phyloP scores from a whole-genome alignment of 1,140 invertebrate genomes.

The Melitaea cinxia region DNA sequence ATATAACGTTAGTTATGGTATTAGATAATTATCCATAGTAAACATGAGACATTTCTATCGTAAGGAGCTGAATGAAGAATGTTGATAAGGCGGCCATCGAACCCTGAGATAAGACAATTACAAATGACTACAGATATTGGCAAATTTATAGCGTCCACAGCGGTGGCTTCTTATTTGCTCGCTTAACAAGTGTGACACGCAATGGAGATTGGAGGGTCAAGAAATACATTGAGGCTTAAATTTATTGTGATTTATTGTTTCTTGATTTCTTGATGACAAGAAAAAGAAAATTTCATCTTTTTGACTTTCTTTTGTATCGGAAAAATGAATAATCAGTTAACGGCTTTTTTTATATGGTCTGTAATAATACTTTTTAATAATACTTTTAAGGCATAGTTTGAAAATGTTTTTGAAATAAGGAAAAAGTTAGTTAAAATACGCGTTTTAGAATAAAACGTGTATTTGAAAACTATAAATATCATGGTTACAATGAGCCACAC shows the following conservation, averaged over 20 bases:
- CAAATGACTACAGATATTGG: conserved; percentile 36
- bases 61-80: conserved; percentile 53
- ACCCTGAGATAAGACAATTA: conserved; percentile 48
- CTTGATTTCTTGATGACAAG: background rate
- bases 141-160: conserved; percentile 28
- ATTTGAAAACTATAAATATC: too few relatives aligned
- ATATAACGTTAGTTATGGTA: conserved; percentile 13
- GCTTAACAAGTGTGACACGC: conserved; percentile 21
- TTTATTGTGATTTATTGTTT: background rate
- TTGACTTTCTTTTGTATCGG: too few relatives aligned
- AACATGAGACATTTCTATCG: conserved; percentile 37
- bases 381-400: too few relatives aligned
- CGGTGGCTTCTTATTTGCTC: conserved; percentile 10
- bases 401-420: too few relatives aligned
- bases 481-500: background rate
- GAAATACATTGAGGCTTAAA: background rate
- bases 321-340: too few relatives aligned
- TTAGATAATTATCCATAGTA: conserved; percentile 39
- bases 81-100: conserved; percentile 64
- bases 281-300: too few relatives aligned
- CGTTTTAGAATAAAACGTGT: too few relatives aligned
- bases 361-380: too few relatives aligned
- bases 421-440: too few relatives aligned
- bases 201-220: background rate
- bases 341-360: too few relatives aligned